Base-by-base conservation (phyloP, 1,140 invertebrate genomes). In the Saccostrea echinata region DNA sequence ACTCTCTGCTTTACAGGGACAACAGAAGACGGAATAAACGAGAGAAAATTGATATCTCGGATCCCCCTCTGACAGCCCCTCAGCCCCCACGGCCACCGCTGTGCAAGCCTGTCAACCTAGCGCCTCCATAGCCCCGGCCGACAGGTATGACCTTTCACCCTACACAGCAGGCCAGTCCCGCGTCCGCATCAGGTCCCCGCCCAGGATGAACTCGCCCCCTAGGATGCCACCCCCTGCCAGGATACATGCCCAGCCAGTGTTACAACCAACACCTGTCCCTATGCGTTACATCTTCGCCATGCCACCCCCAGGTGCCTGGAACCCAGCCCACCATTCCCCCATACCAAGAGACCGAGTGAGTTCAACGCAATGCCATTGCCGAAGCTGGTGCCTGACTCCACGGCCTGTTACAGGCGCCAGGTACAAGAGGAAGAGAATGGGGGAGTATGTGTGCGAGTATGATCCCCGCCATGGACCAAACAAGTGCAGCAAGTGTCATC, bases 51-150 rank as follows among this genome's bases (percentile, higher is more conserved):
- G 57, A 64, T 13, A 64, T 64, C 57, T 64, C n/a, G 1, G 57
- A 64, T 64, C 57, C 57, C 57, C 57, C 57, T n/a, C 8, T 64
- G 57, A 64, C 57, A 64, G 57, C 57, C 57, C 57, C 57, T n/a
- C 57, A 64, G 57, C 57, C 57, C 57, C 57, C 21, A 6, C 57
- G n/a, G n/a, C 57, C 21, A 6, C 64, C 12, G 24, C 64, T 0
- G 11, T 71, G 12, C 11, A 71, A 30, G 27, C 64, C 27, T 3
- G 27, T 13, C n/a, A 27, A 3, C 27, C 64, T 24, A 12, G 27
- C 27, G 64, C 27, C 27, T 71, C n/a, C 64, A 71, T 4, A 6
- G 57, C 57, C 57, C 57, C 1, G n/a, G 57, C 57, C 57, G 16
- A 64, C 57, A 71, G 64, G 24, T 71, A 71, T 24, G 8, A 9